Percentiles rank a stretch among this genome's conserved stretches.
These are phyloP conservation scores for Amphiprion percula DNA, from an alignment of 2,113 vertebrate species.

Conservation along the genomic window DNA sequence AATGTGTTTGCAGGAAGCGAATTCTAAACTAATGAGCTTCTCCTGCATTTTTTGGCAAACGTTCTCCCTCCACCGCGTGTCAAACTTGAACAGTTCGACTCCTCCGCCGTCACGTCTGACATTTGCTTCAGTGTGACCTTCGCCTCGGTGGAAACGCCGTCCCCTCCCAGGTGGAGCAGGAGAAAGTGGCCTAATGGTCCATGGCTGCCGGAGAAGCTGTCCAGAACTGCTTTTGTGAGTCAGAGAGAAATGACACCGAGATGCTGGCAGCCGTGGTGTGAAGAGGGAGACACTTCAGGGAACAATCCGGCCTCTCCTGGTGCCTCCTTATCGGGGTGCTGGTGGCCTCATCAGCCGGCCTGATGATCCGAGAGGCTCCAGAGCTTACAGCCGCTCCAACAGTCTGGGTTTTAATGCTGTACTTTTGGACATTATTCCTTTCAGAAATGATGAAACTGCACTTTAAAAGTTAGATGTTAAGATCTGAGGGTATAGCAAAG, in stretches of 20 bases:
- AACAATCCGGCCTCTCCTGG: constrained; percentile 8
- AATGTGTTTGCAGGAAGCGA: too few relatives aligned
- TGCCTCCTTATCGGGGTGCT: constrained; percentile 5
- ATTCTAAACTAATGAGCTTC: not conserved
- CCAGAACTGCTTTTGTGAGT: constrained; percentile 12
- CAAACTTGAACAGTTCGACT: constrained; percentile 7
- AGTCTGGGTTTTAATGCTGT: not conserved
- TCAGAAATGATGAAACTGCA: not conserved
- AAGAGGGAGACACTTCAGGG: constrained; percentile 1
- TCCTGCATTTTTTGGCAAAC: not conserved
- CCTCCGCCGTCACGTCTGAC: not conserved
- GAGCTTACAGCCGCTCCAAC: not conserved
- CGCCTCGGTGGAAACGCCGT: not conserved
- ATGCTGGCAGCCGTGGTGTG: constrained; percentile 2
- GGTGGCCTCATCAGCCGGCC: not conserved
- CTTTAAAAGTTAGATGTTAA: not conserved
- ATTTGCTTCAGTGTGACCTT: constrained; percentile 28
- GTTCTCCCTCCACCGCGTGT: not conserved
- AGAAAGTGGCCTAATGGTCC: constrained; percentile 46
- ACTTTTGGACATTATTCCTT: not conserved
- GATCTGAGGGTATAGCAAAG: not conserved
- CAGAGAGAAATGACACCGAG: constrained; percentile 35
- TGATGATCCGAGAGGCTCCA: constrained; percentile 8
- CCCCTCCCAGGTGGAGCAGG: constrained; percentile 9
- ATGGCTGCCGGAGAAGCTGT: constrained; percentile 45